Conservation (phyloP, 2,113 vertebrate species). For the Gambusia affinis region DNA sequence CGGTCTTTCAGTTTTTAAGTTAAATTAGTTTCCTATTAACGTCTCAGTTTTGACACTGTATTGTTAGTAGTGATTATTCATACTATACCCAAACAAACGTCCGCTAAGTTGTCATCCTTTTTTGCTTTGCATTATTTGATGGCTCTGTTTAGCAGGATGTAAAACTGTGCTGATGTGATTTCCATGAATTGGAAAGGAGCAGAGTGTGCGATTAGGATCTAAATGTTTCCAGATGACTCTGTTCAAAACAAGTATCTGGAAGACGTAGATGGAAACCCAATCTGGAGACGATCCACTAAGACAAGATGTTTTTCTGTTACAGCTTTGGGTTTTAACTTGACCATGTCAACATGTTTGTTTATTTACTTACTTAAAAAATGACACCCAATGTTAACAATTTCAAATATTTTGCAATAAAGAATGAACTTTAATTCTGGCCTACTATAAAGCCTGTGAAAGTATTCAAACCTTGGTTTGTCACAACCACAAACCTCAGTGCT, state of each 20-base stretch:
- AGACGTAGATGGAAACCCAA: not conserved
- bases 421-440: not conserved
- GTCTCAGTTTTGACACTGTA: not conserved
- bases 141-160: not conserved
- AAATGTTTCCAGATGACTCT: slow-evolving; percentile 5
- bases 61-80: not conserved
- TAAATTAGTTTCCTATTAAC: not conserved
- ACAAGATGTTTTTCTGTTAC: not conserved
- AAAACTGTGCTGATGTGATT: not conserved
- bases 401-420: not conserved
- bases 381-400: not conserved
- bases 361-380: not conserved
- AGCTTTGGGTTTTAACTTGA: not conserved
- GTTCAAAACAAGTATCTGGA: not conserved
- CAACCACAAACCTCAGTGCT: not conserved
- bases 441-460: not conserved
- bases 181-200: not conserved
- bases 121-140: not conserved
- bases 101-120: not conserved
- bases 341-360: not conserved
- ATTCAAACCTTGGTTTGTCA: not conserved
- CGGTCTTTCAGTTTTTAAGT: not conserved
- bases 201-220: not conserved
- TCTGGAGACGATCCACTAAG: not conserved
- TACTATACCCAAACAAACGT: not conserved